Conservation (phyloP, 2,888 invertebrate species). For the Smittia sp. region DNA sequence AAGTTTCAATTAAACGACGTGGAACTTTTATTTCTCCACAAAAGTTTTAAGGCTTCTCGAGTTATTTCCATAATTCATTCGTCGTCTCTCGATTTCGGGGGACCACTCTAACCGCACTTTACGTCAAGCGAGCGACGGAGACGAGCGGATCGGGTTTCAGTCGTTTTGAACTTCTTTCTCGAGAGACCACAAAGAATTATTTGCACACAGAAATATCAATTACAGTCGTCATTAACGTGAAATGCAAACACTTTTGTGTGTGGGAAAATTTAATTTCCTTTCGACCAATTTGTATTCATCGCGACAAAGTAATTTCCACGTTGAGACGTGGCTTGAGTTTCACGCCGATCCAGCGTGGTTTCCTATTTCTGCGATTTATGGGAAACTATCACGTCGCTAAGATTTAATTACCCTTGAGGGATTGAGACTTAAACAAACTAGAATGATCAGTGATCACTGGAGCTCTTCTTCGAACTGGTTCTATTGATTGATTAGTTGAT, state of each 20-base stretch:
- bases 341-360: no score
- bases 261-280: not conserved
- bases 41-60: conserved; percentile 26
- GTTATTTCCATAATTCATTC: not conserved
- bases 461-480: no score
- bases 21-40: not conserved
- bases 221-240: conserved; percentile 35
- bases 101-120: conserved; percentile 36
- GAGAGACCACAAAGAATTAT: conserved; percentile 28
- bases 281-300: not conserved
- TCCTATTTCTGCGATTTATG: no score
- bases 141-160: conserved; percentile 34
- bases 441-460: no score
- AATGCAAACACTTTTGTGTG: conserved; percentile 34
- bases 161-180: conserved; percentile 9
- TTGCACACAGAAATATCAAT: conserved; percentile 38
- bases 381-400: no score
- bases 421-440: no score
- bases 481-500: no score
- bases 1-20: conserved; percentile 37
- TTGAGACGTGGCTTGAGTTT: not conserved
- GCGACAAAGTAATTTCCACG: not conserved
- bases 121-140: conserved; percentile 8
- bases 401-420: no score
- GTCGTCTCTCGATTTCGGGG: not conserved